These are phyloP conservation scores for Lethenteron reissneri DNA, from an alignment of 2,113 vertebrate species.

Conservation along the genomic window DNA sequence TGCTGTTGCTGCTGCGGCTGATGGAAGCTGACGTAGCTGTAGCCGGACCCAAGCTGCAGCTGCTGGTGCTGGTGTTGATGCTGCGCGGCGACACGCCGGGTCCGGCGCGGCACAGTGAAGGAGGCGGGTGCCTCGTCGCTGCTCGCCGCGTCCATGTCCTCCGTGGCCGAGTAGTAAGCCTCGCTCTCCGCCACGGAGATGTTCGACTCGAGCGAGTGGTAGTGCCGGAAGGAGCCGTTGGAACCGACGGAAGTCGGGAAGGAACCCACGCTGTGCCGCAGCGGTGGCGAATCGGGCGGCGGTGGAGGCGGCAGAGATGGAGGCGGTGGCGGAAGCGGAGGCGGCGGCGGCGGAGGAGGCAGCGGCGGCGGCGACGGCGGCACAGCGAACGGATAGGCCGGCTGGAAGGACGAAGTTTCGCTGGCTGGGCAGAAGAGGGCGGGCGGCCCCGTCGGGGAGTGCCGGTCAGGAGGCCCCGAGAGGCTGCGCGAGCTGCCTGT, in stretches of 20 bases:
- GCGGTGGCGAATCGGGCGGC: constrained; percentile 56
- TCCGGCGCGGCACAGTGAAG: constrained; percentile 1
- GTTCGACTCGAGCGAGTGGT: constrained; percentile 79
- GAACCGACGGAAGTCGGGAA: constrained; percentile 86
- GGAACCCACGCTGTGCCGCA: constrained; percentile 76
- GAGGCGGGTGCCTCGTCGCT: constrained; percentile 75
- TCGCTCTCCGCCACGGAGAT: constrained; percentile 93
- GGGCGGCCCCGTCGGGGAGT: too few species aligned
- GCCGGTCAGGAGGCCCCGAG: background rate
- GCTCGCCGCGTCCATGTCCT: constrained; percentile 87
- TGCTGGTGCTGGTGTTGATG: constrained; percentile 1
- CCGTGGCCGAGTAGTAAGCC: constrained; percentile 84
- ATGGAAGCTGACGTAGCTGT: background rate
- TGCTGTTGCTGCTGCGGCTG: background rate
- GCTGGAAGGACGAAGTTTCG: too few species aligned
- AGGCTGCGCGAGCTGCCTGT: constrained; percentile 89
- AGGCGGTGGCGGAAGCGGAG: background rate
- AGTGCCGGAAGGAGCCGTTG: constrained; percentile 66
- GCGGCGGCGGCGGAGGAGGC: background rate
- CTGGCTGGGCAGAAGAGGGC: too few species aligned
- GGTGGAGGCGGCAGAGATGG: background rate
- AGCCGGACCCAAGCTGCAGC: background rate
- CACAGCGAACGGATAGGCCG: too few species aligned
- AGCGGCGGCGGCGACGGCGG: background rate
- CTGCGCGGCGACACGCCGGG: background rate